Base-by-base conservation (phyloP, 2,113 vertebrate genomes). In the Mohoua ochrocephala region DNA sequence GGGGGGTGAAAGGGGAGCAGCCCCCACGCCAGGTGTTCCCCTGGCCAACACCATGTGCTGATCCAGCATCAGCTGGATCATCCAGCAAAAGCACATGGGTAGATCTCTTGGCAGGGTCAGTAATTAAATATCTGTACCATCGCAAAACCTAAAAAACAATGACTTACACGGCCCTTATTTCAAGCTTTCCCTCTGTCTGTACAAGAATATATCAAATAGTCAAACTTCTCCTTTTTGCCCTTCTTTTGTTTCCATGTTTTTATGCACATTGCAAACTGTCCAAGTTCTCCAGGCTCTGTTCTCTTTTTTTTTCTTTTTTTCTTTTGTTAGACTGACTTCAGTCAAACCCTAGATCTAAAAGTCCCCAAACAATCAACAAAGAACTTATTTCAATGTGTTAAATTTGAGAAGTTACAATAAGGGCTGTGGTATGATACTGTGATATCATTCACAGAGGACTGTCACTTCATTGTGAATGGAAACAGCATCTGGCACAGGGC, bases 341-440 rank as follows among this genome's bases (percentile, higher is more conserved):
- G 75, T 91, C 89, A 70, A 94, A 39, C 16, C 67, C 82, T 14
- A 59, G 78, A 91, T 93, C 78, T 92, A n/a, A 26, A 81, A 96
- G 71, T 52, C 67, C 79, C 71, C 87, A 63, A 52, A 69, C 84
- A 92, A 78, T 63, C 68, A 95, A 96, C 92, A 95, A 96, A 96
- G 92, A 61, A 18, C 0, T 11, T 33, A 67, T 90, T 93, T 91
- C 52, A 93, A 68, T 8, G 11, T 0, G 71, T 69, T 95, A 77
- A 91, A 94, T 93, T 86, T 95, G 93, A 94, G 87, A 92, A 93
- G 92, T 37, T 90, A 93, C 95, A 95, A 68, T 31, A 84, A 82
- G 73, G 73, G 63, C 84, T 37, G 53, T 92, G 87, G 20, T 60
- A 54, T 27, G 68, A 67, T 31, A 52, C 84, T 85, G 82, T 96